Evolutionary conservation across 2,113 vertebrate species (phyloP), one percentile per base, ranked within the genome.

Genomic region (Ascaphus truei): DNA sequence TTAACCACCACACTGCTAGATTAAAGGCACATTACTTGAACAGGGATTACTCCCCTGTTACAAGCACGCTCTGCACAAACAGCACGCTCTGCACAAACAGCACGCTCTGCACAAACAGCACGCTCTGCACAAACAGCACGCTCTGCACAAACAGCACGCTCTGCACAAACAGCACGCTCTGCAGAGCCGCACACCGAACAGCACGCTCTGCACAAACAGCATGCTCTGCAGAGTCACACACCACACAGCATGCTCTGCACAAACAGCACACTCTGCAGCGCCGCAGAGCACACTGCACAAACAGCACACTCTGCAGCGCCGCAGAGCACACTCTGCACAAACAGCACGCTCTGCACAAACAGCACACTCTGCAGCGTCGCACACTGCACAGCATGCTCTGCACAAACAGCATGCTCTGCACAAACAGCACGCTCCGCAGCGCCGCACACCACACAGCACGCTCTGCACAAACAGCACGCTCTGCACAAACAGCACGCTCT

Each of bases 191-290:
- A n/a, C n/a, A n/a, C n/a, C n/a, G n/a, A n/a, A n/a, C n/a, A n/a
- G n/a, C n/a, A n/a, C n/a, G 79, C 82, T 98, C 39, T 94, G 96
- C 96, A 72, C 73, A 88, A 81, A 20, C 2, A 25, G 6, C 3
- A 57, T 10, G 18, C 50, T 18, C 53, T 57, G 18, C 8, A 56
- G 1, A n/a, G n/a, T n/a, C n/a, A n/a, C n/a, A n/a, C 34, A n/a
- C 23, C 23, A 34, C 36, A 1, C 7, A n/a, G 3, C 37, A 22
- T 8, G 9, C 8, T 39, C 20, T 27, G 7, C 11, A n/a, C 29
- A 5, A 18, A 5, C 41, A n/a, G n/a, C 1, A 39, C n/a, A 13
- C 36, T 7, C 36, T 13, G 36, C 36, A 39, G 11, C 36, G 11
- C 11, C 5, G n/a, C n/a, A n/a, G n/a, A n/a, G n/a, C n/a, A n/a